These are phyloP conservation scores for Irena cyanogastra DNA, from an alignment of 2,113 vertebrate species.

Conservation along the genomic window DNA sequence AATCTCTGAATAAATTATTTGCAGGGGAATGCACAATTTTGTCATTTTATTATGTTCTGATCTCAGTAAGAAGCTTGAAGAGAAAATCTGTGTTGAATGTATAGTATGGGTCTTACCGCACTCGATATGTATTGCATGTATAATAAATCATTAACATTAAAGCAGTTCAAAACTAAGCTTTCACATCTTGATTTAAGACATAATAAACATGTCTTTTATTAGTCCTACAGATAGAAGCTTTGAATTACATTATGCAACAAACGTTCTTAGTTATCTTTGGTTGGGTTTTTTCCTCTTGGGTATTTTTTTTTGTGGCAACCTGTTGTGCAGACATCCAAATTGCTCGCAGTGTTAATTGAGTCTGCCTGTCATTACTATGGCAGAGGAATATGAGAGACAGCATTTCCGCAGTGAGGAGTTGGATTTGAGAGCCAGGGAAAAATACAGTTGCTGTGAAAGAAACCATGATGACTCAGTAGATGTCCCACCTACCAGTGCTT, in stretches of 20 bases:
- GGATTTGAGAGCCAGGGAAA: not conserved
- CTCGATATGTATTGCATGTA: not conserved
- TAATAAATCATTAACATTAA: not conserved
- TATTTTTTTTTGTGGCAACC: not conserved
- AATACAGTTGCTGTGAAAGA: not conserved
- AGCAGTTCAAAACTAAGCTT: not conserved
- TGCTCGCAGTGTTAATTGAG: not conserved
- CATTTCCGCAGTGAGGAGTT: not conserved
- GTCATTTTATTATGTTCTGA: not conserved
- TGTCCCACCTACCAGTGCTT: not conserved
- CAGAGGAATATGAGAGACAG: not conserved
- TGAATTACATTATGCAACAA: not conserved
- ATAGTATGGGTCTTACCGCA: not conserved
- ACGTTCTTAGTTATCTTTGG: not conserved
- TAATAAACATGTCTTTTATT: not conserved
- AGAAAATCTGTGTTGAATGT: not conserved
- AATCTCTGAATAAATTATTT: not conserved
- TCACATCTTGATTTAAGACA: not conserved
- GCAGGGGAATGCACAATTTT: not conserved
- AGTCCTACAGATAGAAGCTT: not conserved
- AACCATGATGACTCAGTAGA: not conserved
- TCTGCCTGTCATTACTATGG: not conserved
- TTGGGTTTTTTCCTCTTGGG: not conserved
- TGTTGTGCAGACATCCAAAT: not conserved
- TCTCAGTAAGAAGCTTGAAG: not conserved